phyloP scores from a whole-genome alignment of 2,797 vertebrate genomes.

The Distichodus sexfasciatus region DNA sequence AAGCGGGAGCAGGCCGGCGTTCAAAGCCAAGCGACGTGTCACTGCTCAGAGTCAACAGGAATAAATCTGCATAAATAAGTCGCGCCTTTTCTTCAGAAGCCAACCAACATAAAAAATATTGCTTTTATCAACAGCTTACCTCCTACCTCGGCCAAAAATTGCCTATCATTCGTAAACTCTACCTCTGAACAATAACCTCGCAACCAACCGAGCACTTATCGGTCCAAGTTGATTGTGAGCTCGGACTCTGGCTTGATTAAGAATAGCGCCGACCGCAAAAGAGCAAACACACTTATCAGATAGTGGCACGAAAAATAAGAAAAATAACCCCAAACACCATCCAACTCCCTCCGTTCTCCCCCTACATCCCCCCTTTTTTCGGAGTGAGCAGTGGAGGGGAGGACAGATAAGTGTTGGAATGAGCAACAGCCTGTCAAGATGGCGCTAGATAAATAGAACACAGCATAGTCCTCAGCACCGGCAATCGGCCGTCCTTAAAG shows the following conservation, averaged over 20 bases:
- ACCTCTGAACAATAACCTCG: constrained; percentile 51
- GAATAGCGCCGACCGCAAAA: constrained; percentile 62
- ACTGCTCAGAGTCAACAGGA: constrained; percentile 35
- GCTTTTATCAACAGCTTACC: constrained; percentile 44
- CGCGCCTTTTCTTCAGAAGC: background rate
- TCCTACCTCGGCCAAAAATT: constrained; percentile 47
- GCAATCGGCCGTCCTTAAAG: constrained; percentile 49
- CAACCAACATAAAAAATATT: constrained; percentile 1
- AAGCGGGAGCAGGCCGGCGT: background rate
- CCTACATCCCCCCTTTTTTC: constrained; percentile 35
- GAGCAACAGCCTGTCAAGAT: constrained; percentile 72
- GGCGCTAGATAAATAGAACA: constrained; percentile 62
- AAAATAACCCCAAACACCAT: constrained; percentile 57
- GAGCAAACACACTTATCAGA: constrained; percentile 70
- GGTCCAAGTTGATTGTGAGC: constrained; percentile 51
- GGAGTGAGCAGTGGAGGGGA: constrained; percentile 45
- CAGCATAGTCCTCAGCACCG: constrained; percentile 53
- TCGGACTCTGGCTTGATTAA: constrained; percentile 66
- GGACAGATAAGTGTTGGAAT: constrained; percentile 58
- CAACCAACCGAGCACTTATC: constrained; percentile 60
- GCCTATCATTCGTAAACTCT: constrained; percentile 52
- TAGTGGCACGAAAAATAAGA: constrained; percentile 60
- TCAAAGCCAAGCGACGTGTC: constrained; percentile 18
- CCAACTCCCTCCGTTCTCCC: constrained; percentile 40
- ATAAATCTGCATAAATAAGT: constrained; percentile 60